These are phyloP conservation scores for Callochromis pleurospilus DNA, from an alignment of 2,113 vertebrate genomes.

Conservation along the genomic window DNA sequence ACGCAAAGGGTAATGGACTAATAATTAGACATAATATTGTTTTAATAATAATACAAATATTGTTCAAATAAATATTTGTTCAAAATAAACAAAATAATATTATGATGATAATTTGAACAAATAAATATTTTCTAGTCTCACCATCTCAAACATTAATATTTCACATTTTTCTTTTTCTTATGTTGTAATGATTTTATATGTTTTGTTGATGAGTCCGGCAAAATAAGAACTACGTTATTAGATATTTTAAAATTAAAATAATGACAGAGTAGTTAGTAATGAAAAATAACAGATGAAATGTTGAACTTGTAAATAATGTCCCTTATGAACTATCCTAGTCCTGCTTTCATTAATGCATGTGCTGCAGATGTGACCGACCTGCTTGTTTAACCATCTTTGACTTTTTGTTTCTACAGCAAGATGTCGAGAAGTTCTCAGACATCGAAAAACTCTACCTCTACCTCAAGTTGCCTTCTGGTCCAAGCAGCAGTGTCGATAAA, in stretches of 20 bases:
- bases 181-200: neutral
- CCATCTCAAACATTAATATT: neutral
- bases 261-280: neutral
- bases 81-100: neutral
- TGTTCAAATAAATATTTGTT: neutral
- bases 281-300: neutral
- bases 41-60: neutral
- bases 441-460: constrained; percentile 99
- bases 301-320: neutral
- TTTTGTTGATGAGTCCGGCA: neutral
- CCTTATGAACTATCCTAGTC: neutral
- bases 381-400: neutral
- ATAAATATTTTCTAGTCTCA: neutral
- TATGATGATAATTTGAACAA: neutral
- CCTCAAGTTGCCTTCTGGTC: constrained; percentile 98
- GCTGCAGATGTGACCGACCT: neutral
- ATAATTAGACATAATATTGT: neutral
- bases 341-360: neutral
- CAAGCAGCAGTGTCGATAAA: constrained; percentile 85
- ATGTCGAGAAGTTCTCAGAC: constrained; percentile 99
- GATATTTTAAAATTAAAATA: neutral
- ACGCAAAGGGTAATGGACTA: neutral
- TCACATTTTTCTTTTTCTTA: neutral
- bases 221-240: neutral
- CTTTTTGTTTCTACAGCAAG: constrained; percentile 80